Conservation (phyloP, 2,888 invertebrate genomes). For the Drosophila barbarae region DNA sequence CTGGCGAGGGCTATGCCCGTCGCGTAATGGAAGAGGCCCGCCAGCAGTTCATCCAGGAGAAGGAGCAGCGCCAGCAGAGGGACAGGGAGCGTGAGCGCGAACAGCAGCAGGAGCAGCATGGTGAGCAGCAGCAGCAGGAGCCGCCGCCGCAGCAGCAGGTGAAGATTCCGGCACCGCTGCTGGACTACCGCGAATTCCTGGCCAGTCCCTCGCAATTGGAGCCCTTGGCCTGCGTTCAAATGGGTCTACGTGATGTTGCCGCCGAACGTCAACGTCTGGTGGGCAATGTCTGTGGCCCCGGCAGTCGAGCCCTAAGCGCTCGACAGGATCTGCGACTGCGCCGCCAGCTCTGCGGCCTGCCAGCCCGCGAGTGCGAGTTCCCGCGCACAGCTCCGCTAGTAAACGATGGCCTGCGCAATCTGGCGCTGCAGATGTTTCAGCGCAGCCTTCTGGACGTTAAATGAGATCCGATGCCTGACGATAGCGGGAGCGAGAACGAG, state of each 20-base stretch:
- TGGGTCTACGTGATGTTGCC: slow-evolving; percentile 82
- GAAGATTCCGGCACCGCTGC: slow-evolving; percentile 76
- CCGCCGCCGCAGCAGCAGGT: slow-evolving; percentile 7
- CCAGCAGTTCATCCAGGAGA: slow-evolving; percentile 75
- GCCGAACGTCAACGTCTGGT: slow-evolving; percentile 84
- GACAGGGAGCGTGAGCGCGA: slow-evolving; percentile 24
- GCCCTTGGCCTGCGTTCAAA: slow-evolving; percentile 81
- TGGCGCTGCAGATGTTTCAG: slow-evolving; percentile 77
- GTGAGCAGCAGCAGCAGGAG: slow-evolving; percentile 1
- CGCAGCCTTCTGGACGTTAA: slow-evolving; percentile 75
- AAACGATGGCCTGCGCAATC: slow-evolving; percentile 71
- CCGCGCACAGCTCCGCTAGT: slow-evolving; percentile 68
- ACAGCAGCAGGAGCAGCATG: slow-evolving; percentile 19
- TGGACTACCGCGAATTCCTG: slow-evolving; percentile 73
- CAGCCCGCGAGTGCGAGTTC: slow-evolving; percentile 83
- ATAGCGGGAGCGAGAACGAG: slow-evolving; percentile 6
- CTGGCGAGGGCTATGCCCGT: slow-evolving; percentile 84
- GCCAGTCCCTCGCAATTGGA: slow-evolving; percentile 76
- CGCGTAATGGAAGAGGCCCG: slow-evolving; percentile 78
- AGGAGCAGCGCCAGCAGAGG: slow-evolving; percentile 34
- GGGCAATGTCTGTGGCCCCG: slow-evolving; percentile 87
- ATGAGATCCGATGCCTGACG: slow-evolving; percentile 53
- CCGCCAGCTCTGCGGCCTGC: slow-evolving; percentile 85
- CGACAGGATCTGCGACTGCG: slow-evolving; percentile 88
- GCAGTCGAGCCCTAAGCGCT: slow-evolving; percentile 88